Evolutionary conservation across 1,140 invertebrate genomes (phyloP), one percentile per base, ranked within the genome.

Genomic region (Scaptomyza montana): DNA sequence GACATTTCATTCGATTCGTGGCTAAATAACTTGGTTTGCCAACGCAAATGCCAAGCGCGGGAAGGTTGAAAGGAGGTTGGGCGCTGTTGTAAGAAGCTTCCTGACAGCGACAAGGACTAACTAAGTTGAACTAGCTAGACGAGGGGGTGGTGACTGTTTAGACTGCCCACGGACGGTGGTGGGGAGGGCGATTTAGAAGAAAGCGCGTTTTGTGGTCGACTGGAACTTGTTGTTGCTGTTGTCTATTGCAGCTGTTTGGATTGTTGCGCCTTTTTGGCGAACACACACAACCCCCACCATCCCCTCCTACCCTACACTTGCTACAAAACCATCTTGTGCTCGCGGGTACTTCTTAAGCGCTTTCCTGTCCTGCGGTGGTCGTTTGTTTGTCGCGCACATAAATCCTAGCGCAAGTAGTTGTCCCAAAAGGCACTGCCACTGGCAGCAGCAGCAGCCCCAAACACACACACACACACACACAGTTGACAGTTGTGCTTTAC

Each of bases 311-410:
- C 21, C 21, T 1, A 25, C 21, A 28, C 25, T 28, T n/a, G 21
- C 47, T 47, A 19, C 21, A n/a, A 43, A 13, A 43, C 50, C 8
- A 12, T 19, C 45, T 49, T 33, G n/a, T 9, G 30, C 33, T 65
- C 46, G 61, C 41, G 74, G 74, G 82, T 75, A 89, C 67, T 87
- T 89, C 82, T 87, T 89, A 89, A 89, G 85, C 84, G 80, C 84
- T 89, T 87, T 89, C 84, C 84, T 90, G 89, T 90, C 85, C 89
- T 91, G 85, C 79, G 89, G 85, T 87, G 89, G 70, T 89, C 89
- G 89, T 90, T 91, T 89, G 81, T 90, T 90, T 89, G 85, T 81
- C 72, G 74, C 86, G 80, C 89, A 81, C 84, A 90, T 89, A 90
- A 90, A 90, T 90, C 89, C 87, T 90, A 59, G 61, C 81, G 75